Percentiles rank a stretch among this genome's conserved stretches.
These are phyloP conservation scores for Ormia ochracea DNA, from an alignment of 2,888 invertebrate species.

Conservation along the genomic window DNA sequence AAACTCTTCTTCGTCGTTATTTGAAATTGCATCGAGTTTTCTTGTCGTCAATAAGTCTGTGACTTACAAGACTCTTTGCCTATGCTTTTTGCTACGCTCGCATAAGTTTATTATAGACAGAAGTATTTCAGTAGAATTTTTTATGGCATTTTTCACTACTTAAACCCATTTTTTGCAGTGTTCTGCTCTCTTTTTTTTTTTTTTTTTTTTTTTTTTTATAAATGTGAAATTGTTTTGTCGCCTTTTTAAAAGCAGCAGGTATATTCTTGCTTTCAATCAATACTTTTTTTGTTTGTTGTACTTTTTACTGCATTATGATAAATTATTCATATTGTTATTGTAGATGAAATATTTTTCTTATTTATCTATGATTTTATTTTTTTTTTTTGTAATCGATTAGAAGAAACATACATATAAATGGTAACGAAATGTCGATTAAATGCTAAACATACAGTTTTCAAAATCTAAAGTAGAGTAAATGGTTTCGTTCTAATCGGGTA, in stretches of 20 bases:
- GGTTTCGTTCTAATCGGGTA: too few relatives aligned
- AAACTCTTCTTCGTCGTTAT: background rate
- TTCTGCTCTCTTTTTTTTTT: too few relatives aligned
- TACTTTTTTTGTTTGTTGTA: background rate
- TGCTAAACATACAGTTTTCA: too few relatives aligned
- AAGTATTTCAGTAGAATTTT: background rate
- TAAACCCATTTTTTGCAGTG: background rate
- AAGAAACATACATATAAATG: too few relatives aligned
- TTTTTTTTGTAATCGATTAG: too few relatives aligned
- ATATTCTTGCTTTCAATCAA: background rate
- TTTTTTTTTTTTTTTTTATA: background rate
- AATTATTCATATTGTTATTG: background rate
- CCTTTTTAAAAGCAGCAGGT: slow-evolving; percentile 20
- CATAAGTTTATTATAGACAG: slow-evolving; percentile 20
- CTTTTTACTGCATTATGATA: slow-evolving; percentile 3
- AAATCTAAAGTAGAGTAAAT: too few relatives aligned
- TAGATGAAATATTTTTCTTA: background rate
- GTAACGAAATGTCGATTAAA: too few relatives aligned
- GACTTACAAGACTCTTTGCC: slow-evolving; percentile 47
- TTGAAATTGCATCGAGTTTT: slow-evolving; percentile 41
- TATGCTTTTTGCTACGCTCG: background rate
- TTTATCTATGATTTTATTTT: too few relatives aligned
- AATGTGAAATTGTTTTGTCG: slow-evolving; percentile 14
- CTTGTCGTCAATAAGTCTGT: slow-evolving; percentile 59
- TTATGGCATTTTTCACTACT: slow-evolving; percentile 22